Percentiles rank a stretch among this genome's conserved stretches.
Conservation (phyloP, 2,888 invertebrate species). For the Timema cristinae region DNA sequence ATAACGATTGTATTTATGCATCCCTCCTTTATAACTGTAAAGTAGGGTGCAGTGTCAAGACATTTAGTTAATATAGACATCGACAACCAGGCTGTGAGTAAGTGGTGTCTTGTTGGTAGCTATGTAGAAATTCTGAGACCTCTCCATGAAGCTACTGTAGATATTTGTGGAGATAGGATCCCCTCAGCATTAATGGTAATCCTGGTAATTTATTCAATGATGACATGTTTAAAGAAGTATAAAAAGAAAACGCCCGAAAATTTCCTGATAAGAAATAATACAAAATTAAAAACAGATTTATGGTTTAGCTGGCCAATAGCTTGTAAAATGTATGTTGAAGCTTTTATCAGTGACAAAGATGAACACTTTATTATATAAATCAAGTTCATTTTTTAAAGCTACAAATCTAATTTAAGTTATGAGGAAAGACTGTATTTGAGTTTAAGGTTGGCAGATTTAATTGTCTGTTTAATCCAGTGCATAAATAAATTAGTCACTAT, state of each 20-base stretch:
- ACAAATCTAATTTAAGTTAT: no score
- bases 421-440: no score
- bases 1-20: no score
- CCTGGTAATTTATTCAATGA: neutral
- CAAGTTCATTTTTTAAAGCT: no score
- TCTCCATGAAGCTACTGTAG: neutral
- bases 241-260: neutral
- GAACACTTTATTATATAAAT: no score
- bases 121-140: neutral
- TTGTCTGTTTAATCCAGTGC: neutral
- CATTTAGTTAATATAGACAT: neutral
- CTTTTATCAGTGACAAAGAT: no score
- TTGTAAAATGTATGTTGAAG: no score
- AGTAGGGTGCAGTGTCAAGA: neutral
- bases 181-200: neutral
- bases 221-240: neutral
- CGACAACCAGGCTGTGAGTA: neutral
- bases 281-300: no score
- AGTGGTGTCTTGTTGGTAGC: neutral
- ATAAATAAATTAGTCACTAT: neutral
- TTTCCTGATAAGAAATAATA: no score
- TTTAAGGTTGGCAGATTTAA: no score
- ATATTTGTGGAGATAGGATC: conserved; percentile 5
- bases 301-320: no score
- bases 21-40: no score